Evolutionary conservation across 2,797 vertebrate genomes (phyloP), one percentile per base, ranked within the genome.

Genomic region (Pangasius sanitwongsei): DNA sequence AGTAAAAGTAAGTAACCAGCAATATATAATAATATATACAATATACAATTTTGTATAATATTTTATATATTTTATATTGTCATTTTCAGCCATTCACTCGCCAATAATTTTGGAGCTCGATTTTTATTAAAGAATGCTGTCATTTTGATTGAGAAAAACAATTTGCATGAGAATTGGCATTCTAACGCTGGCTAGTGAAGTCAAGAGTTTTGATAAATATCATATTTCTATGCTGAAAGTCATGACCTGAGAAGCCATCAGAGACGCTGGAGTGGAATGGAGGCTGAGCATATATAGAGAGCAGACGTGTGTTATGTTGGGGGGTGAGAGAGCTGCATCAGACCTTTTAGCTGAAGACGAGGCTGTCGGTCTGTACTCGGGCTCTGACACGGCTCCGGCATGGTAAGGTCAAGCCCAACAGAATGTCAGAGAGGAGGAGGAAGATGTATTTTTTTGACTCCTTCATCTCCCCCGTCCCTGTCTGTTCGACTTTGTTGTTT

Each of bases 321-420:
- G 69, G 61, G 80, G 85, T 83, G 80, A 89, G 88, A 65, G 89
- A 88, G 87, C 83, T 83, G 69, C 85, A 87, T 88, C 80, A 88
- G 87, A 89, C 72, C 87, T 81, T 88, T 89, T 53, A 86, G 86
- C 87, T 87, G 59, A 77, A 89, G 90, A 92, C 82, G 89, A 86
- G 89, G 89, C 87, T 91, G 90, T 95, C 94, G 94, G 93, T 93
- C 94, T 93, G 89, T 91, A 89, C 90, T 90, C 87, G 86, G 90
- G 87, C 93, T 94, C 91, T 95, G 95, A 96, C 94, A 95, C 92
- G 90, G 92, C 92, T 89, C 94, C 94, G 94, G 94, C 92, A 94
- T 94, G 95, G 94, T 96, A 95, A 96, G 96, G 95, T 96, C 95
- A 95, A 94, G 95, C 93, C 94, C 95, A 95, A 95, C 94, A 95